phyloP scores from a whole-genome alignment of 2,888 invertebrate genomes.

The Cerastoderma edule region DNA sequence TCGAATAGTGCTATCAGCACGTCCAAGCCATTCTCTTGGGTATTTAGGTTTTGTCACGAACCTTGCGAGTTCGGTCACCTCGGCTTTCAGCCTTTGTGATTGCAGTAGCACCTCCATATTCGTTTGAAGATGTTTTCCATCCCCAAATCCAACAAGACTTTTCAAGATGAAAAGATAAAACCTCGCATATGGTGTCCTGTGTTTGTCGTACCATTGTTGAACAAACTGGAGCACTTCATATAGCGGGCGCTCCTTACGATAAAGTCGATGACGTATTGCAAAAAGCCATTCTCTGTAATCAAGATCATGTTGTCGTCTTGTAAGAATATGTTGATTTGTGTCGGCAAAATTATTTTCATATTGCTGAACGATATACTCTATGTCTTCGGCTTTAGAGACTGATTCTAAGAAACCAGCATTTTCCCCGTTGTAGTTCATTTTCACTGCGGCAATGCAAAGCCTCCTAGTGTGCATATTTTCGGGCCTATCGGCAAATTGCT shows the following conservation, averaged over 20 bases:
- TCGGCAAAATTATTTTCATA: slow-evolving; percentile 34
- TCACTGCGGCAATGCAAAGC: slow-evolving; percentile 31
- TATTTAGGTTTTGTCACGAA: slow-evolving; percentile 46
- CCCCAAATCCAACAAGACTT: slow-evolving; percentile 58
- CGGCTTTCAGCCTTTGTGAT: slow-evolving; percentile 47
- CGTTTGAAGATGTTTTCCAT: slow-evolving; percentile 13
- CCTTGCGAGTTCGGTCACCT: slow-evolving; percentile 44
- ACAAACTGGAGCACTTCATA: slow-evolving; percentile 50
- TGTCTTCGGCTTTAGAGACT: slow-evolving; percentile 16
- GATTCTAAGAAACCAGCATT: slow-evolving; percentile 27
- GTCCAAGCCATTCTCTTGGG: slow-evolving; percentile 61
- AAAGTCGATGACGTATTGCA: slow-evolving; percentile 46
- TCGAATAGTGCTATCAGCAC: slow-evolving; percentile 35
- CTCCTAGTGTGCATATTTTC: slow-evolving; percentile 20
- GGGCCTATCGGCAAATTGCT: neutral
- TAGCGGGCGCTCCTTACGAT: slow-evolving; percentile 23
- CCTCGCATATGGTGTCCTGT: slow-evolving; percentile 45
- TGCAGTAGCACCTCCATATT: slow-evolving; percentile 36
- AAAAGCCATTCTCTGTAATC: slow-evolving; percentile 60
- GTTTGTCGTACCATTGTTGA: slow-evolving; percentile 44
- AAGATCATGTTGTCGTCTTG: slow-evolving; percentile 35
- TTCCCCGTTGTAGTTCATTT: slow-evolving; percentile 29
- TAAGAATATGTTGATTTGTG: neutral
- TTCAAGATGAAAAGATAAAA: slow-evolving; percentile 59
- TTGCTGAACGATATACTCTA: slow-evolving; percentile 20